Evolutionary conservation across 1,140 invertebrate species (phyloP).

Genomic region (Mamestra configurata): DNA sequence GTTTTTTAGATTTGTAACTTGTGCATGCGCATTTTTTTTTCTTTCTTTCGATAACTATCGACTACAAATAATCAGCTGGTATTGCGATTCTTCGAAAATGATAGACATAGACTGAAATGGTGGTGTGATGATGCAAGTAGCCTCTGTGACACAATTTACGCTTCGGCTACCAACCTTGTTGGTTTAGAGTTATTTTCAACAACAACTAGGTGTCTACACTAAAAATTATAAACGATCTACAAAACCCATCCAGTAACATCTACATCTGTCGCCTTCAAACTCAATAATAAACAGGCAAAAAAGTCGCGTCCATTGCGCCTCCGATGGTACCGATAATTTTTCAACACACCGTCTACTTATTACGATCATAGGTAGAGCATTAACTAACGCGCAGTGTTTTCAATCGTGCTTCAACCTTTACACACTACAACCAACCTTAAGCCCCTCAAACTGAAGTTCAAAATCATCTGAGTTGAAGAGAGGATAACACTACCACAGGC

Average conservation of each 20-base stretch:
- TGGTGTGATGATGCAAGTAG: no score
- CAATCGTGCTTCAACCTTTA: slow-evolving; percentile 55
- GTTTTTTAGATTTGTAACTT: no score
- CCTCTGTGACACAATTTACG: no score
- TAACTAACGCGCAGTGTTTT: slow-evolving; percentile 80
- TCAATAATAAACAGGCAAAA: slow-evolving; percentile 85
- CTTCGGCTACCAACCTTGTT: no score
- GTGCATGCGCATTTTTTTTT: no score
- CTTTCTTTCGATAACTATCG: no score
- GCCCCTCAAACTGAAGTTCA: slow-evolving; percentile 32
- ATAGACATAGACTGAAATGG: no score
- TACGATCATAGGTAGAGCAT: slow-evolving; percentile 86
- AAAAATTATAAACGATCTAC: slow-evolving; percentile 1
- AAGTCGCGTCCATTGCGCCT: slow-evolving; percentile 86
- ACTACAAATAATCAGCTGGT: no score
- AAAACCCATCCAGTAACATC: slow-evolving; percentile 62
- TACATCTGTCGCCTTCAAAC: slow-evolving; percentile 69
- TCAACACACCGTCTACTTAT: slow-evolving; percentile 88
- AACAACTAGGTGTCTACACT: not conserved
- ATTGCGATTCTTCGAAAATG: no score
- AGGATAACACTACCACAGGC: slow-evolving; percentile 47
- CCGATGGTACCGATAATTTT: slow-evolving; percentile 87
- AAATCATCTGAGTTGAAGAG: slow-evolving; percentile 32
- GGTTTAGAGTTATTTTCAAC: no score
- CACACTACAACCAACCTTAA: slow-evolving; percentile 60